These are phyloP conservation scores for Lasius platythorax DNA, from an alignment of 2,888 invertebrate species.

Conservation along the genomic window DNA sequence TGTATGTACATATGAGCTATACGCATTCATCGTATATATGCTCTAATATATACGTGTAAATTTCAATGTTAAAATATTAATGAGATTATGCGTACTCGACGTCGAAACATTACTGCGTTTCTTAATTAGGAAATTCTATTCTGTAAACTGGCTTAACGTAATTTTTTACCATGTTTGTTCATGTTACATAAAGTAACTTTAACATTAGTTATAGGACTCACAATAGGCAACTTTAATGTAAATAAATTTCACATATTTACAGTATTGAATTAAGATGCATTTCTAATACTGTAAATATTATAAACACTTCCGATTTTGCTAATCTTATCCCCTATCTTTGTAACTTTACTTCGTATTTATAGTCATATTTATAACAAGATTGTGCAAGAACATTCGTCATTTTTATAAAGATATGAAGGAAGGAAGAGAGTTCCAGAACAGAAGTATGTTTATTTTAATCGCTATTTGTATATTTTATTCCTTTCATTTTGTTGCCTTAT, in stretches of 20 bases:
- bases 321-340: not conserved
- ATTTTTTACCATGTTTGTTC: not conserved
- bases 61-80: too few species aligned
- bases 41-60: too few species aligned
- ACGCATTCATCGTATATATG: too few species aligned
- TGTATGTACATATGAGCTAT: too few species aligned
- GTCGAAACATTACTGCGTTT: not conserved
- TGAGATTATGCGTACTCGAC: too few species aligned
- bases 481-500: not conserved
- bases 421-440: not conserved
- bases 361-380: not conserved
- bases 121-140: not conserved
- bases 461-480: not conserved
- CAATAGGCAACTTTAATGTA: not conserved
- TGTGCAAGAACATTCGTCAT: not conserved
- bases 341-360: not conserved
- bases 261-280: not conserved
- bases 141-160: not conserved
- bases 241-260: not conserved
- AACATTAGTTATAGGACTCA: not conserved
- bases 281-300: too few species aligned
- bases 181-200: not conserved
- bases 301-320: too few species aligned
- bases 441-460: not conserved
- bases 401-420: not conserved